phyloP scores from a whole-genome alignment of 2,113 vertebrate genomes.

The Corvus moneduloides region DNA sequence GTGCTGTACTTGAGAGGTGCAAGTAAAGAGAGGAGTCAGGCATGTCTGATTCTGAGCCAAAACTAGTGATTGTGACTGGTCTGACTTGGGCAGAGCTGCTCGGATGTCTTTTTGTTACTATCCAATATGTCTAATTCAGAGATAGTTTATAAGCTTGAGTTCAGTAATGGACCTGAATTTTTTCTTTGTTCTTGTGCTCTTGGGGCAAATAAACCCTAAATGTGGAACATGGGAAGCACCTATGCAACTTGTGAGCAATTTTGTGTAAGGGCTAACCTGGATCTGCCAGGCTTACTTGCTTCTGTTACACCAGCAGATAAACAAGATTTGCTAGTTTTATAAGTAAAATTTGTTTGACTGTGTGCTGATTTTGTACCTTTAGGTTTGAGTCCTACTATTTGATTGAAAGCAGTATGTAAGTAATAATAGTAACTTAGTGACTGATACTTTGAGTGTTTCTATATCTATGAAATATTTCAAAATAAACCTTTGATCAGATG shows the following conservation, averaged over 20 bases:
- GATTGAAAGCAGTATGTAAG: neutral
- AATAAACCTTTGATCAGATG: neutral
- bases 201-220: neutral
- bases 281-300: neutral
- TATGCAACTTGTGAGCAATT: rapidly evolving
- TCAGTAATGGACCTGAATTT: neutral
- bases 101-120: neutral
- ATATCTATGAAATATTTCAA: neutral
- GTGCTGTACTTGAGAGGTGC: neutral
- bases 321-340: neutral
- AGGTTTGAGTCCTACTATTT: neutral
- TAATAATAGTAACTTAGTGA: neutral
- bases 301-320: neutral
- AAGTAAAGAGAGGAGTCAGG: neutral
- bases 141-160: neutral
- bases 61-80: neutral
- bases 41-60: neutral
- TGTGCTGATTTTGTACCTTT: neutral
- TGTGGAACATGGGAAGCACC: neutral
- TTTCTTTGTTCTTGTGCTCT: neutral
- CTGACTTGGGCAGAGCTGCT: neutral
- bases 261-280: neutral
- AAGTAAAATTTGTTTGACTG: neutral
- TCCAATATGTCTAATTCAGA: neutral
- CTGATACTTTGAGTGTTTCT: neutral